Base-by-base conservation (phyloP, 2,797 vertebrate genomes). In the Rhabdomys pumilio region DNA sequence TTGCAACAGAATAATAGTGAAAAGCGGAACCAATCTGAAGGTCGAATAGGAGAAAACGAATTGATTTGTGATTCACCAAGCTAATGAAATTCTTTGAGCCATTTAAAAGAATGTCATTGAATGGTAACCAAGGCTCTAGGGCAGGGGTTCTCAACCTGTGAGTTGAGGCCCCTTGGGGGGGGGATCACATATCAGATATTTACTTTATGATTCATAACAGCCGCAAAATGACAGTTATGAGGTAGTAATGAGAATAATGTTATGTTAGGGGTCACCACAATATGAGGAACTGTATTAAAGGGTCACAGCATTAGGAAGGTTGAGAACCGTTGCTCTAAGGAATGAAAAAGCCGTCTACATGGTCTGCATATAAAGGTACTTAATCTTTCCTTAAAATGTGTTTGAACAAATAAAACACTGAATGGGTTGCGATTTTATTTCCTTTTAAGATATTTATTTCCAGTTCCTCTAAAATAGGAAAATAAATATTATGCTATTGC, bases 401-500 rank as follows among this genome's bases (percentile, higher is more conserved):
- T 95, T 72, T 79, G 19, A 83, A n/a, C 65, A 94, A 96, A 67
- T 61, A 76, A 53, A 76, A 67, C n/a, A 1, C 4, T 34, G 26
- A 89, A 92, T 2, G 22, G 53, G 1, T 69, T 73, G 29, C 61
- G 19, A 50, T 82, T 82, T 76, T 94, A 76, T 65, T 96, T 86
- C 41, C 57, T 59, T 61, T 85, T 26, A n/a, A 15, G 41, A 63
- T 89, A 80, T 87, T 96, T 65, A 77, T 82, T 80, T 91, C 34
- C 53, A 20, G 69, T 31, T 31, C 17, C 44, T 75, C 69, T 41
- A 89, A 61, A 75, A 76, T 22, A 76, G 9, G 12, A 89, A 55
- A 59, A 34, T 75, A 44, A 93, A n/a, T 44, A 75, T 11, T 38
- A 69, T 17, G n/a, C 26, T 61, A 41, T 14, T 24, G 73, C 79